phyloP scores from a whole-genome alignment of 2,797 vertebrate species.

The Molossus alvarezi region DNA sequence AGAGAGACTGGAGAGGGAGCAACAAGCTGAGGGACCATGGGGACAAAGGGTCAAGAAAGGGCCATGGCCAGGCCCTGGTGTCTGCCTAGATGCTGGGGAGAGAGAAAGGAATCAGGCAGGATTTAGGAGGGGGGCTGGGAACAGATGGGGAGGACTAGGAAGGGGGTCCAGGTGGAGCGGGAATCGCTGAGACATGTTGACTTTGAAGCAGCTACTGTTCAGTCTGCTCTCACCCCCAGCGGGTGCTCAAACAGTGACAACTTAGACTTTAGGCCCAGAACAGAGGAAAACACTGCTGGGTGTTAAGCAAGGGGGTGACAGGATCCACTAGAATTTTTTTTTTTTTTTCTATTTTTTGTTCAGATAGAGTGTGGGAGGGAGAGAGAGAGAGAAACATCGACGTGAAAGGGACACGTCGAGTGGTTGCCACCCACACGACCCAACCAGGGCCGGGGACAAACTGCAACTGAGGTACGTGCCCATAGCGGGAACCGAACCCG shows the following conservation, averaged over 20 bases:
- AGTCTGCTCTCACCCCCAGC: not conserved
- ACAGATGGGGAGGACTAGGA: not conserved
- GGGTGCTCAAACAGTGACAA: rapidly evolving
- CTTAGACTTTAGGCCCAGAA: not conserved
- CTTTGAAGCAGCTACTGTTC: not conserved
- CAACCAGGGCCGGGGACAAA: too few species aligned
- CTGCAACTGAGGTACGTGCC: too few species aligned
- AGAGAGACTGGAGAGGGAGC: not conserved
- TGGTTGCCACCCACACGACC: too few species aligned
- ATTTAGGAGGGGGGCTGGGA: not conserved
- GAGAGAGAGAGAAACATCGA: too few species aligned
- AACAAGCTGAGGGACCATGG: not conserved
- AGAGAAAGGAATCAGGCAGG: not conserved
- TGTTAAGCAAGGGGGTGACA: not conserved
- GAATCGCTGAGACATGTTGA: not conserved
- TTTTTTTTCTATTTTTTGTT: too few species aligned
- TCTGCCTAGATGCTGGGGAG: not conserved
- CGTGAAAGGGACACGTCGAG: too few species aligned
- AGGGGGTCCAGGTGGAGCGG: too few species aligned
- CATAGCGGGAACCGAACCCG: too few species aligned
- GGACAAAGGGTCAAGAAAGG: not conserved
- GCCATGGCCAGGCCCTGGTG: not conserved
- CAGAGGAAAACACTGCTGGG: not conserved
- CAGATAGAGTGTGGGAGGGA: too few species aligned
- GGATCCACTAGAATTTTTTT: not conserved